Percentiles rank a stretch among this genome's conserved stretches.
phyloP scores from a whole-genome alignment of 2,888 invertebrate species.

The Synergus gifuensis region DNA sequence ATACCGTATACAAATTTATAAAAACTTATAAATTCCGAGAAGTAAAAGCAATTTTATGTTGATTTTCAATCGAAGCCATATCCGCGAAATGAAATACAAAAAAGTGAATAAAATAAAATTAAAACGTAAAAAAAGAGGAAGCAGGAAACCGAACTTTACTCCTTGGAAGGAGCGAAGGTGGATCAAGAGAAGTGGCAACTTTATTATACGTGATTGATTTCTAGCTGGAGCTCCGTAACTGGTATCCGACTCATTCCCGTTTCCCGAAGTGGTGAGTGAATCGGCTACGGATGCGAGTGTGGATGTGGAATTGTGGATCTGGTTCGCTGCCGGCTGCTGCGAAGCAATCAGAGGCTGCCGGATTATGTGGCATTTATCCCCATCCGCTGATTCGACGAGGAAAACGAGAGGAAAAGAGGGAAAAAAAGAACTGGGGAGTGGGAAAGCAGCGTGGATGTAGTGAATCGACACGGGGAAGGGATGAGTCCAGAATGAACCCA shows the following conservation, averaged over 20 bases:
- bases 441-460: conserved; percentile 39
- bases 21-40: no score
- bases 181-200: conserved; percentile 30
- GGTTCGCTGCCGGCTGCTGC: conserved; percentile 50
- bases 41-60: no score
- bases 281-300: conserved; percentile 49
- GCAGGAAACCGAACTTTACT: not conserved
- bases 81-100: not conserved
- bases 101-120: not conserved
- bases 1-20: no score
- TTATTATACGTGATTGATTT: conserved; percentile 41
- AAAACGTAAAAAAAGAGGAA: not conserved
- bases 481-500: conserved; percentile 49
- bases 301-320: conserved; percentile 38
- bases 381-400: conserved; percentile 59
- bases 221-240: conserved; percentile 3
- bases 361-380: conserved; percentile 70
- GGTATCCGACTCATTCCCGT: conserved; percentile 16
- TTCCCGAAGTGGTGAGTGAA: conserved; percentile 44
- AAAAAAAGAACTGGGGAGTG: conserved; percentile 12
- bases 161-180: conserved; percentile 1
- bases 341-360: conserved; percentile 66
- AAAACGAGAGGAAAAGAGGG: conserved; percentile 40
- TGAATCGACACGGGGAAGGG: conserved; percentile 14
- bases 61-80: no score